These are phyloP conservation scores for Epicampocera succincta DNA, from an alignment of 2,888 invertebrate species.

Conservation along the genomic window DNA sequence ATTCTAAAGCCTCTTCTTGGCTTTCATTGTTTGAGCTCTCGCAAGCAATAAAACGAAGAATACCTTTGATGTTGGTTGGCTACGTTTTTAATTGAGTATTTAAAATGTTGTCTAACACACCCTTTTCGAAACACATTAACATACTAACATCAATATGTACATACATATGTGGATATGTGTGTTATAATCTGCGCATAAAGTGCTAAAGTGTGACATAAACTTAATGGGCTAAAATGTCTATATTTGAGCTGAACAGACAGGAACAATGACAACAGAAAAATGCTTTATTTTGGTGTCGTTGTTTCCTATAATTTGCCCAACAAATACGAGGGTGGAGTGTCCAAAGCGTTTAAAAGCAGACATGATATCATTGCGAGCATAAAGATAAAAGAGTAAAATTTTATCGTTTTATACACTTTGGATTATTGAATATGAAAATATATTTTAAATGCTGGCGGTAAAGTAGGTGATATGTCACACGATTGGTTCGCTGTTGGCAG, in stretches of 20 bases:
- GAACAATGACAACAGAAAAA: constrained; percentile 8
- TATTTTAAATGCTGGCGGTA: background rate
- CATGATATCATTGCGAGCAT: background rate
- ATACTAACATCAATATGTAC: background rate
- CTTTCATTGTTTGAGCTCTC: constrained; percentile 15
- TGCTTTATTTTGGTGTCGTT: background rate
- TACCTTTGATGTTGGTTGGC: constrained; percentile 23
- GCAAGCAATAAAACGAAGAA: constrained; percentile 7
- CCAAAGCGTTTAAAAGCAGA: background rate
- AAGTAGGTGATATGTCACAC: too few relatives aligned
- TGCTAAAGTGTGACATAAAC: constrained; percentile 32
- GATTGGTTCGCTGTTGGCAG: too few relatives aligned
- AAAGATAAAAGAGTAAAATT: background rate
- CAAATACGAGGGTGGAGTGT: constrained; percentile 12
- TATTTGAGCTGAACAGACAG: constrained; percentile 3
- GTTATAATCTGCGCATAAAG: background rate
- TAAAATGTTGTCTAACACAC: constrained; percentile 52
- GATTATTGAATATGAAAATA: background rate
- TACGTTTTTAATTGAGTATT: constrained; percentile 48
- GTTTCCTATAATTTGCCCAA: background rate
- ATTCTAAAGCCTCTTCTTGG: constrained; percentile 5
- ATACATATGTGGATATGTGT: background rate
- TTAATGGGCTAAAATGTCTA: constrained; percentile 39
- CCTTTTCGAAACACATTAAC: constrained; percentile 13
- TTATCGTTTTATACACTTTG: background rate